phyloP scores from a whole-genome alignment of 2,888 invertebrate genomes.

The Xestobium rufovillosum region DNA sequence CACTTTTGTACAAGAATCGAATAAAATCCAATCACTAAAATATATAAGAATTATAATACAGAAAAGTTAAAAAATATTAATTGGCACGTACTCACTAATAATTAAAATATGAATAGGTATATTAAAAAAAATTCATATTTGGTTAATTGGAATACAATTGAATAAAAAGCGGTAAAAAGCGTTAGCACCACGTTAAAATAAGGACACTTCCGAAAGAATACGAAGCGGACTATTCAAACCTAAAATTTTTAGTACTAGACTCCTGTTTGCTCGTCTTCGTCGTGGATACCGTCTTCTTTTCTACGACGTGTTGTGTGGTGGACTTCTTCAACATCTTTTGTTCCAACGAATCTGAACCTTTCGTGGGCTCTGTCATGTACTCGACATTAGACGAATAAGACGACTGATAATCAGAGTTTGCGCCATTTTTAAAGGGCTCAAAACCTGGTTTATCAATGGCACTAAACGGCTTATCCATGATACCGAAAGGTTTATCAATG shows the following conservation, averaged over 20 bases:
- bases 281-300: slow-evolving; percentile 60
- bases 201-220: slow-evolving; percentile 27
- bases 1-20: too few relatives aligned
- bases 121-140: slow-evolving; percentile 28
- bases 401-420: slow-evolving; percentile 31
- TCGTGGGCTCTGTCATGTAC: slow-evolving; percentile 36
- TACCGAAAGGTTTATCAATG: too few relatives aligned
- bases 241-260: slow-evolving; percentile 40
- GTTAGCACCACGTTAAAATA: slow-evolving; percentile 33
- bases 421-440: slow-evolving; percentile 32
- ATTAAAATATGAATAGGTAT: slow-evolving; percentile 16
- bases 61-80: too few relatives aligned
- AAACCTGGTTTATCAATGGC: slow-evolving; percentile 29
- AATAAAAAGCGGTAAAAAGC: slow-evolving; percentile 23
- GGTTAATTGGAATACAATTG: too few relatives aligned
- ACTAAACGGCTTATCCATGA: slow-evolving; percentile 21
- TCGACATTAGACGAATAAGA: slow-evolving; percentile 37
- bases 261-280: slow-evolving; percentile 44
- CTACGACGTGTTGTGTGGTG: slow-evolving; percentile 59
- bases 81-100: too few relatives aligned
- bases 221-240: slow-evolving; percentile 34
- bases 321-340: slow-evolving; percentile 61
- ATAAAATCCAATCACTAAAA: too few relatives aligned
- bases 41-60: too few relatives aligned
- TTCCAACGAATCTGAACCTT: slow-evolving; percentile 53